Evolutionary conservation across 2,113 vertebrate species (phyloP), one percentile per base, ranked within the genome.

Genomic region (Colius striatus): DNA sequence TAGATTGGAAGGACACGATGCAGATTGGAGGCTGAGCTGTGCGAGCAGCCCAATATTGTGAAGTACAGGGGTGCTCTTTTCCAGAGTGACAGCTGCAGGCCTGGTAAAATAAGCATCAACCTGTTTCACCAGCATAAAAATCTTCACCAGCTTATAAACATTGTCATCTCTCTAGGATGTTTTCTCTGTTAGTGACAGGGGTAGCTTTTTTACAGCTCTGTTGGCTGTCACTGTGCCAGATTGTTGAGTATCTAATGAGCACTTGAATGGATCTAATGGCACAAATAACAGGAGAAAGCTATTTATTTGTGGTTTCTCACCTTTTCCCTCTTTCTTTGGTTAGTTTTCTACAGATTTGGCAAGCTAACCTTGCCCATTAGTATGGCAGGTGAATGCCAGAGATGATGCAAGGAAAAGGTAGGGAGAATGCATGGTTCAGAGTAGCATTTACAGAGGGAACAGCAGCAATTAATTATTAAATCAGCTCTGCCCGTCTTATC

Each of bases 391-490:
- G 60, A 62, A 41, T 54, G 45, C 45, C 50, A 45, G 71, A 60
- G 66, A 32, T 2, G 6, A 66, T 48, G 34, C 71, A 92, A 80
- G 27, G 18, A 41, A 79, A 83, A 62, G 63, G 48, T 34, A 77
- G 73, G 30, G 30, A 66, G 47, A 83, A n/a, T 58, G 20, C 1
- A 0, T 84, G 41, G 51, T 62, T 84, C 63, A 36, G 61, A 66
- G 47, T 29, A 60, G 73, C 41, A 45, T 47, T 66, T 73, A 32
- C 13, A 70, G 41, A 32, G 38, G 25, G 51, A 95, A 51, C 65
- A 89, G 68, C 60, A 12, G 12, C 66, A 85, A 82, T 79, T 89
- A 90, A 88, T 92, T 94, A 92, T 82, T 94, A 89, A 87, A 84
- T 91, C 62, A 57, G 41, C 66, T 81, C 53, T 94, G 48, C 57